A percentile compares a stretch with the other conserved stretches of the same genome.
These are phyloP conservation scores for Holothuria glaberrima DNA, from an alignment of 35 echinoderm and acorn worm genomes.

Conservation along the genomic window DNA sequence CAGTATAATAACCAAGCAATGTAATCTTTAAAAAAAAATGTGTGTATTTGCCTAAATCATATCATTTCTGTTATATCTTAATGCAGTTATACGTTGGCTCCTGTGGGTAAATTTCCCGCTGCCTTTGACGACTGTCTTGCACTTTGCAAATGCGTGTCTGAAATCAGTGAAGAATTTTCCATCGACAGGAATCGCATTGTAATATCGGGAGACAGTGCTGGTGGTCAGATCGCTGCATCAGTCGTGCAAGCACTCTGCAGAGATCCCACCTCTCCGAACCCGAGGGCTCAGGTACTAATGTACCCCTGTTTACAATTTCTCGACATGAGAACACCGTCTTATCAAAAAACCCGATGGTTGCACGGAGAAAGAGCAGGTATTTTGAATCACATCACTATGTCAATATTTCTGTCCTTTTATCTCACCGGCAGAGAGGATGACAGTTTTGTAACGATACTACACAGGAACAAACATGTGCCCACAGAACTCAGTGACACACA, in stretches of 20 bases:
- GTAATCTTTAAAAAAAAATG: too few species aligned
- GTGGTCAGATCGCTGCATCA: constrained; percentile 66
- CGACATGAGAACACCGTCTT: constrained; percentile 67
- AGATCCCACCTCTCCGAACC: constrained; percentile 44
- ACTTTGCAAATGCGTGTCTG: constrained; percentile 63
- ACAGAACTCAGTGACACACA: constrained; percentile 35
- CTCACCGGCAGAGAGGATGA: background rate
- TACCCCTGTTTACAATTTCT: constrained; percentile 68
- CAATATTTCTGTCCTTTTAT: background rate
- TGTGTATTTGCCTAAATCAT: too few species aligned
- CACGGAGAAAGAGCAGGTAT: constrained; percentile 33
- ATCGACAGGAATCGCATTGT: constrained; percentile 60
- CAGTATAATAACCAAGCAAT: too few species aligned
- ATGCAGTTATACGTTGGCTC: constrained; percentile 74
- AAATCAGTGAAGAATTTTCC: constrained; percentile 54
- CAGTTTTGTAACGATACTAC: background rate
- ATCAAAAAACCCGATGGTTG: constrained; percentile 41
- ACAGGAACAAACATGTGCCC: constrained; percentile 31
- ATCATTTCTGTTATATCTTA: background rate
- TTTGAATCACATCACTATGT: constrained; percentile 31
- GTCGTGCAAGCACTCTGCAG: constrained; percentile 61
- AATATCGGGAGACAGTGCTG: constrained; percentile 81
- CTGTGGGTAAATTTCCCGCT: constrained; percentile 60
- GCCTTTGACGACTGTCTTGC: constrained; percentile 59
- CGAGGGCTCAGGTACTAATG: constrained; percentile 73